Evolutionary conservation across 2,797 vertebrate species (phyloP), one percentile per base, ranked within the genome.

Genomic region (Streptopelia turtur): DNA sequence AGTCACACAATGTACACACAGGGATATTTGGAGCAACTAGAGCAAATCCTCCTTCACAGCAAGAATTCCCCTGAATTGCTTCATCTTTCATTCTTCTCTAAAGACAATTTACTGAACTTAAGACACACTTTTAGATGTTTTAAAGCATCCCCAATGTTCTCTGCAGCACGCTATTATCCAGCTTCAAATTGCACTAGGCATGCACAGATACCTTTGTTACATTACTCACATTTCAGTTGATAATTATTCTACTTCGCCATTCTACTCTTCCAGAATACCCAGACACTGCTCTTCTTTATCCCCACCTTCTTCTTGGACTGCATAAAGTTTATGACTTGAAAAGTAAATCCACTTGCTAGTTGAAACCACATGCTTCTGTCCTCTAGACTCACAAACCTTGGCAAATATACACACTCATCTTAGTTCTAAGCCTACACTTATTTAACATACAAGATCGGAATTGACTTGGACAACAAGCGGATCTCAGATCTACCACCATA

Each of bases 1-100:
- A 97, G 57, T 96, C 96, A 96, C 65, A 97, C 90, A 96, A 89
- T 25, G 57, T 87, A 88, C 91, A 95, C 47, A 60, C 93, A 94
- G 94, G 65, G 79, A 94, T 64, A 66, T 79, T 94, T 82, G 76
- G 88, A 95, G 95, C 89, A 97, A 97, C 80, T 76, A 70, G 82
- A 96, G 90, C 64, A 96, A 91, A 74, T 78, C 80, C 63, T 83
- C 61, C 69, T 94, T 89, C 72, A 84, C 87, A 94, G 91, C 79
- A 90, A 91, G 72, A 92, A 89, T 90, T 94, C 63, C 70, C 94
- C 66, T 10, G 24, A 91, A 56, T 95, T 93, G 91, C 96, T 94
- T 93, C 89, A 81, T 27, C 72, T 61, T 79, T 89, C 89, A 75
- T 77, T 95, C 94, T 88, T 95, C 94, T 91, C 66, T 43, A 16